These are phyloP conservation scores for Diacarnus erythraeanus DNA, from an alignment of 37 sponge, comb jelly and placozoan genomes.

Conservation along the genomic window DNA sequence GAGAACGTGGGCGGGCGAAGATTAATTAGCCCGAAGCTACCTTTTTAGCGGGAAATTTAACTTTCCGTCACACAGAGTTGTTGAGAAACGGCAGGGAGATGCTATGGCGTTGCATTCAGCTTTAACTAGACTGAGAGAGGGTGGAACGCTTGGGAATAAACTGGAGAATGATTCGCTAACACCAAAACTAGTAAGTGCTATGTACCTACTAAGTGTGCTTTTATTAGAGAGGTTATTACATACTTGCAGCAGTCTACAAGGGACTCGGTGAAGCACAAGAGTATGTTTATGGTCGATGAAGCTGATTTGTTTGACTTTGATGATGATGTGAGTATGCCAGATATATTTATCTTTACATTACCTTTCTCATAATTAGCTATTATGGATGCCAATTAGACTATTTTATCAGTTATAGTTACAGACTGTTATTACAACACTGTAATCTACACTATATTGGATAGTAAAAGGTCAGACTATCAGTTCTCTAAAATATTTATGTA, in stretches of 20 bases:
- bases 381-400: too few species aligned
- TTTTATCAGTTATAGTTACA: too few species aligned
- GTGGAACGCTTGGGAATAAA: not conserved
- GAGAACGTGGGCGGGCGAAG: too few species aligned
- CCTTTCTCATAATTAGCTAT: too few species aligned
- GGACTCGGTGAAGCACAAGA: not conserved
- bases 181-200: not conserved
- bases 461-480: too few species aligned
- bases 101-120: conserved; percentile 18
- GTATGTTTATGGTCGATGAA: conserved; percentile 7
- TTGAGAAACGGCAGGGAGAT: not conserved
- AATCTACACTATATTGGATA: too few species aligned
- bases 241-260: not conserved
- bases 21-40: too few species aligned
- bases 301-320: conserved; percentile 5
- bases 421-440: too few species aligned
- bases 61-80: too few species aligned
- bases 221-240: not conserved
- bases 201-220: not conserved
- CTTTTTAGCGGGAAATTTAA: too few species aligned
- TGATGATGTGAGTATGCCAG: conserved; percentile 20
- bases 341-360: too few species aligned
- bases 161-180: not conserved
- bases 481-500: too few species aligned
- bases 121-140: not conserved